phyloP scores from a whole-genome alignment of 1,140 invertebrate species.

The Caerostris darwini region DNA sequence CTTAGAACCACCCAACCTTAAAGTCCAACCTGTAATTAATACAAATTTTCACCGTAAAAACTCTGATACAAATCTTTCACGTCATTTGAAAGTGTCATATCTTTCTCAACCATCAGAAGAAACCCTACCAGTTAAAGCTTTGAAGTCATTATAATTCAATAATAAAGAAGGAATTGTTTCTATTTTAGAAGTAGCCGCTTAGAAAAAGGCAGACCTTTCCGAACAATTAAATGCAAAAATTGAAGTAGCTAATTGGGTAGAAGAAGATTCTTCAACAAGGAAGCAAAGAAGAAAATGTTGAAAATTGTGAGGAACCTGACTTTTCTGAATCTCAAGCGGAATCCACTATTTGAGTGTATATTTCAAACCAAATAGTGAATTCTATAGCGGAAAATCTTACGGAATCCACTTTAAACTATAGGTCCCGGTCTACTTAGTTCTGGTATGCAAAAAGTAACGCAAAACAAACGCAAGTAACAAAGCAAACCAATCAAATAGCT shows the following conservation, averaged over 20 bases:
- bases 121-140: not conserved
- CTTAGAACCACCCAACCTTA: conserved; percentile 75
- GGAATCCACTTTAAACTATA: no score
- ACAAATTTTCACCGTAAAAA: conserved; percentile 53
- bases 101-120: conserved; percentile 21
- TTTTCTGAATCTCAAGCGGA: not conserved
- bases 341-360: no score
- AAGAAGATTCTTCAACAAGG: not conserved
- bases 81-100: conserved; percentile 49
- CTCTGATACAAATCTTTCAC: conserved; percentile 25
- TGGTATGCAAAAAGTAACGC: no score
- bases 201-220: conserved; percentile 10
- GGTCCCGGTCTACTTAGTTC: no score
- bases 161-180: not conserved
- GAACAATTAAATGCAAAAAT: not conserved
- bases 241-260: not conserved
- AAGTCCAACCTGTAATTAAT: conserved; percentile 60
- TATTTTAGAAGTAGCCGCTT: conserved; percentile 45
- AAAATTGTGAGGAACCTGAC: conserved; percentile 15
- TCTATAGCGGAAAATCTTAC: no score
- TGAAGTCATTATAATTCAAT: not conserved
- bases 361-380: no score
- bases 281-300: conserved; percentile 25
- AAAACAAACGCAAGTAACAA: no score
- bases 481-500: no score